These are phyloP conservation scores for Augochlorella aurata DNA, from an alignment of 2,888 invertebrate genomes.

Conservation along the genomic window DNA sequence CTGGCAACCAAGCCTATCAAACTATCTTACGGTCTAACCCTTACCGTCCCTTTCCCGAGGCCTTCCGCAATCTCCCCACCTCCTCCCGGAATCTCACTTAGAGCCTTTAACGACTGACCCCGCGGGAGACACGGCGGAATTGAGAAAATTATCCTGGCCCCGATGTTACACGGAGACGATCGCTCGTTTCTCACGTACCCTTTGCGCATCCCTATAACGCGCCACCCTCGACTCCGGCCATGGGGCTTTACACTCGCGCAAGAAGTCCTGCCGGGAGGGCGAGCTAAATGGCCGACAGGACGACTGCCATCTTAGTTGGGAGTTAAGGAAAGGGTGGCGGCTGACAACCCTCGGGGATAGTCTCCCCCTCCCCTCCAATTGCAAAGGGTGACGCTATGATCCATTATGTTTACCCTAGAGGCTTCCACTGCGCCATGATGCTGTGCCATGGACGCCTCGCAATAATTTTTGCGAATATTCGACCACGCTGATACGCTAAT, in stretches of 20 bases:
- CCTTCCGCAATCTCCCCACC: constrained; percentile 63
- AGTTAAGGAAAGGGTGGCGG: constrained; percentile 80
- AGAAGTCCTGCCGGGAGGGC: constrained; percentile 57
- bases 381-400: constrained; percentile 47
- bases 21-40: constrained; percentile 80
- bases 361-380: constrained; percentile 25
- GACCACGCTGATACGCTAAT: not conserved
- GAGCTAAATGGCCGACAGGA: constrained; percentile 68
- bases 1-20: constrained; percentile 82
- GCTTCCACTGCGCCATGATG: constrained; percentile 50
- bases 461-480: not conserved
- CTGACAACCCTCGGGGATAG: constrained; percentile 63
- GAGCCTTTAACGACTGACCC: constrained; percentile 81
- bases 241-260: constrained; percentile 54
- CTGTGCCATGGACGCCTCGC: constrained; percentile 32
- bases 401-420: constrained; percentile 59
- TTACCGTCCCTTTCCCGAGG: constrained; percentile 66
- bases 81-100: constrained; percentile 80
- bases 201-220: constrained; percentile 18
- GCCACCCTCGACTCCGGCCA: constrained; percentile 33
- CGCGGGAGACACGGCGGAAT: constrained; percentile 81
- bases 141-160: constrained; percentile 81
- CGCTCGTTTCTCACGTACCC: constrained; percentile 66
- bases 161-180: constrained; percentile 76
- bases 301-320: constrained; percentile 80